phyloP scores from a whole-genome alignment of 2,888 invertebrate genomes.

The Chydorus sphaericus region DNA sequence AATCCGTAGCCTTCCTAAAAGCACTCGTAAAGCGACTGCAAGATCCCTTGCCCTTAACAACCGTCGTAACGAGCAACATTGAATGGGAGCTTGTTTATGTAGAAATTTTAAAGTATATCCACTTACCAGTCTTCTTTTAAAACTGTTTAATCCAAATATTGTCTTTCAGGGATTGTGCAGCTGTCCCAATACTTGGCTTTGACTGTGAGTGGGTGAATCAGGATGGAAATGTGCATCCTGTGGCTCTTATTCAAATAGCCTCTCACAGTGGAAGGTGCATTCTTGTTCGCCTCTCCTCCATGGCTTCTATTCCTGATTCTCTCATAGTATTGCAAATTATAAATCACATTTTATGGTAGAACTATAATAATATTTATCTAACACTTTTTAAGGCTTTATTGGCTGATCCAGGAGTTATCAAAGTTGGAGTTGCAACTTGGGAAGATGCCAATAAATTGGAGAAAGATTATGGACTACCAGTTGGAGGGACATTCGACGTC shows the following conservation, averaged over 20 bases:
- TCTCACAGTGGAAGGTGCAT: constrained; percentile 52
- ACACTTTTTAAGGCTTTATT: constrained; percentile 37
- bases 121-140: too few species aligned
- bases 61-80: not conserved
- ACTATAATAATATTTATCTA: not conserved
- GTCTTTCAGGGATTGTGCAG: constrained; percentile 13
- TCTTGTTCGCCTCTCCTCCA: constrained; percentile 46
- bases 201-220: constrained; percentile 63
- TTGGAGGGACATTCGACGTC: constrained; percentile 46
- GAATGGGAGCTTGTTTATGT: not conserved
- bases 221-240: constrained; percentile 41
- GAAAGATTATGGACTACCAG: constrained; percentile 44
- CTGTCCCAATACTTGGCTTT: constrained; percentile 44
- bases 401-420: constrained; percentile 47
- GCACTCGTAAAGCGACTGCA: not conserved
- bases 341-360: not conserved
- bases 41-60: not conserved
- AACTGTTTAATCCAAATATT: too few species aligned
- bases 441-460: constrained; percentile 52
- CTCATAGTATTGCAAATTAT: constrained; percentile 39
- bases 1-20: not conserved
- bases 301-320: constrained; percentile 43
- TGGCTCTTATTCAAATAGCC: constrained; percentile 57
- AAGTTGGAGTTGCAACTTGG: constrained; percentile 56
- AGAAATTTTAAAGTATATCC: not conserved